Evolutionary conservation across 2,888 invertebrate species (phyloP), one percentile per base, ranked within the genome.

Genomic region (Drosophila borealis): DNA sequence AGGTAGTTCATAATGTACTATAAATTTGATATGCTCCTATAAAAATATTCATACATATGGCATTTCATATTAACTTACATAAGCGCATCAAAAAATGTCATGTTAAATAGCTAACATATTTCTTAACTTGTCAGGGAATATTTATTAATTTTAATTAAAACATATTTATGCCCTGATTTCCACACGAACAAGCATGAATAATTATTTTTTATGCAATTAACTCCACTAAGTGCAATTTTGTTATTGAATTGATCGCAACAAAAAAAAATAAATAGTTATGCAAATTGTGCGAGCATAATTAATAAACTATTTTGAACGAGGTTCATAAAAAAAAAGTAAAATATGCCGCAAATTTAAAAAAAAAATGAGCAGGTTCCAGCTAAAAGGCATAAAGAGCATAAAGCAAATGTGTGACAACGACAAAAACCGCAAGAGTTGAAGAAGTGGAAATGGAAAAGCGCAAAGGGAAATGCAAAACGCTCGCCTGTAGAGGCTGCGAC

Each of bases 191-290:
- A 74, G 37, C 50, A 53, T 57, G 53, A 51, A 70, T 70, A 70
- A 74, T 70, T 78, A 62, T 66, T 60, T 56, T 44, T 63, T 75
- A 68, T 79, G 81, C 82, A 87, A 87, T 81, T 81, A 87, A 76
- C 55, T 53, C 44, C 45, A 62, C 14, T 61, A 60, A 74, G 44
- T 25, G 62, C 51, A 85, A 63, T 79, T 78, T 60, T 42, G 60
- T 74, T 59, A 73, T 73, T 73, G 55, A 67, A 81, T 80, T 48
- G 50, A 53, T 50, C 50, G 33, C 29, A 25, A 65, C 29, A 25
- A 65, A 44, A 44, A 21, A 44, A 37, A 57, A 66, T 67, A 37
- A 37, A 61, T 56, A 62, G 42, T 51, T 13, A 34, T 56, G 62
- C 78, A 80, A 78, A 74, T 74, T 70, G 78, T 55, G 33, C 1